Conservation (phyloP, 2,888 invertebrate genomes). For the Chydorus sphaericus region DNA sequence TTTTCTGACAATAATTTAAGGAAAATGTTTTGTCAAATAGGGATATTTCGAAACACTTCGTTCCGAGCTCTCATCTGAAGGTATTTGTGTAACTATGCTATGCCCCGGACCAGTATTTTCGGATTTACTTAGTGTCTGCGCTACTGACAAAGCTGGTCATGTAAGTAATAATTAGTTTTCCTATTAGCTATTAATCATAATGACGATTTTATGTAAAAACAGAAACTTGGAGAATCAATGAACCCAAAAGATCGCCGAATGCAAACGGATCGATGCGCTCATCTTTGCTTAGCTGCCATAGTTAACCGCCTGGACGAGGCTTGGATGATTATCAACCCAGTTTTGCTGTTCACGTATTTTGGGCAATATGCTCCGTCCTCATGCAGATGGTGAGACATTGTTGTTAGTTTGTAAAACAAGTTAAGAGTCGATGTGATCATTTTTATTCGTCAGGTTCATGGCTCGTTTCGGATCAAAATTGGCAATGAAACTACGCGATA, state of each 20-base stretch:
- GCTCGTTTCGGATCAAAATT: conserved; percentile 29
- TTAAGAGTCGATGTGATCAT: neutral
- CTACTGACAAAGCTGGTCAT: conserved; percentile 45
- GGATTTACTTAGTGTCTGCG: conserved; percentile 48
- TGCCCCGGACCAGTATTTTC: conserved; percentile 67
- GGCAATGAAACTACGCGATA: conserved; percentile 33
- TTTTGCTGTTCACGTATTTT: conserved; percentile 41
- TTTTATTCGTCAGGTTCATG: conserved; percentile 27
- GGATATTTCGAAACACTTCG: conserved; percentile 54
- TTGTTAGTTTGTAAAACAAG: neutral
- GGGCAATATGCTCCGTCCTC: conserved; percentile 41
- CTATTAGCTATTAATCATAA: neutral
- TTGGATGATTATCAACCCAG: conserved; percentile 53
- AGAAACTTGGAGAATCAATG: conserved; percentile 27
- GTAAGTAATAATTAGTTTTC: conserved; percentile 27
- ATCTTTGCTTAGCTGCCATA: conserved; percentile 34
- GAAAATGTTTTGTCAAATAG: conserved; percentile 31
- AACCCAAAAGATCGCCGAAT: conserved; percentile 28
- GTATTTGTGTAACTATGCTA: conserved; percentile 47
- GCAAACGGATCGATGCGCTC: conserved; percentile 35
- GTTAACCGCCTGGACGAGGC: conserved; percentile 41
- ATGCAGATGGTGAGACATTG: conserved; percentile 22
- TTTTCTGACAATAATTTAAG: neutral
- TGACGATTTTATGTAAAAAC: conserved; percentile 12
- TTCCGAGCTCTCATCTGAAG: conserved; percentile 41